Percentiles rank a stretch among this genome's conserved stretches.
Evolutionary conservation across 2,888 invertebrate species (phyloP).

Genomic region (Diadromus collaris): DNA sequence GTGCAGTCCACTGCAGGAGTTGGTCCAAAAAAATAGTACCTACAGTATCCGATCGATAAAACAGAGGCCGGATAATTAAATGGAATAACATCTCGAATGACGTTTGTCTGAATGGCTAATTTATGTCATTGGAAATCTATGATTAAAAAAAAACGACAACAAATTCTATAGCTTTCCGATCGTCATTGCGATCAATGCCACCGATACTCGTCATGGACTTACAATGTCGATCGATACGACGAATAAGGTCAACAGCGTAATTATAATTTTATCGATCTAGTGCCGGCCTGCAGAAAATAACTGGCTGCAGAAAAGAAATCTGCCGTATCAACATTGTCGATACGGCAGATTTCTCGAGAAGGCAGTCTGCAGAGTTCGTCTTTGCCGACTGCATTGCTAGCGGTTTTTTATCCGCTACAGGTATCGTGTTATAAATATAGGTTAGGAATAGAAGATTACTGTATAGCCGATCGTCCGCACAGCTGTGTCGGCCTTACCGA

Average conservation of each 20-base stretch:
- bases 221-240: background rate
- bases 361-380: background rate
- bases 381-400: constrained; percentile 1
- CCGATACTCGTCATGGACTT: background rate
- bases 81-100: no score
- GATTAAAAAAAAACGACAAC: background rate
- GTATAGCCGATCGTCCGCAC: background rate
- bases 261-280: background rate
- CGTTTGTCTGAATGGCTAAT: background rate
- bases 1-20: background rate
- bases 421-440: background rate
- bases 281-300: background rate
- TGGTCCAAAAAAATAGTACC: background rate
- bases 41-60: background rate
- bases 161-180: background rate
- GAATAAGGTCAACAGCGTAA: constrained; percentile 17
- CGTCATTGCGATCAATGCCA: constrained; percentile 11
- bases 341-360: constrained; percentile 6
- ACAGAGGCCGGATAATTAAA: background rate
- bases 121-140: background rate
- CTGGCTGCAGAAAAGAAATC: no score
- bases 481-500: constrained; percentile 1
- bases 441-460: background rate
- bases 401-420: background rate
- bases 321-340: background rate